Base-by-base conservation (phyloP, 2,797 vertebrate genomes). In the Falco cherrug region DNA sequence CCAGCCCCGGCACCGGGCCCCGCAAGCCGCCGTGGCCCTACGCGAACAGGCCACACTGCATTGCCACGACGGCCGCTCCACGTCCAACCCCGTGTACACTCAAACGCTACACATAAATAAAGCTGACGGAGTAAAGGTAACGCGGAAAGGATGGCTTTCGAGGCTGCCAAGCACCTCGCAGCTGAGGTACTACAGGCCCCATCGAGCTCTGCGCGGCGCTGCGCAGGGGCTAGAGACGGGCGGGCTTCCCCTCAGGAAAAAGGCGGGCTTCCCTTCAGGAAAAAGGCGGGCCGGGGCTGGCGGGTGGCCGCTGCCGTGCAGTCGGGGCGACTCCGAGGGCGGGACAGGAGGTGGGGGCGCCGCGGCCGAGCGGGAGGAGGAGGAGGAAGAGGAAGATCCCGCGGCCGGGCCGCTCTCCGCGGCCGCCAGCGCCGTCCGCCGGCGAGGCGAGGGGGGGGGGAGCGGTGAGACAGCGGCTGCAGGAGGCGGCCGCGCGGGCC, bases 11-110 rank as follows among this genome's bases (percentile, higher is more conserved):
- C 8, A 19, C 5, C 8, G 43, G 43, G 10, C 15, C 29, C 26
- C 4, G 9, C 0, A 41, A 24, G 21, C 35, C 16, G 1, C 20
- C 1, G 24, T 1, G 17, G 13, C 6, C 43, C 50, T 4, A 3
- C 37, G 14, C 33, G 4, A 9, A 14, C 1, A 1, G 12, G 24
- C 12, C 33, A 10, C 6, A 1, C 57, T 9, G 37, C 24, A 2
- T 10, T 57, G 7, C n/a, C 39, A 14, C 11, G 3, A 11, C 16
- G 4, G 31, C 43, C 5, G 13, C 76, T 26, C 31, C 50, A 4
- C 33, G 24, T 1, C 48, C 43, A 5, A 35, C 28, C 18, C 47
- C 19, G 37, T 1, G 6, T 1, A 10, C 43, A 21, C 35, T 43
- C 28, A 74, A 56, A 9, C 9, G 1, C n/a, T 10, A 22, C 21